Evolutionary conservation across 2,888 invertebrate species (phyloP).

Genomic region (Lochmaea crataegi): DNA sequence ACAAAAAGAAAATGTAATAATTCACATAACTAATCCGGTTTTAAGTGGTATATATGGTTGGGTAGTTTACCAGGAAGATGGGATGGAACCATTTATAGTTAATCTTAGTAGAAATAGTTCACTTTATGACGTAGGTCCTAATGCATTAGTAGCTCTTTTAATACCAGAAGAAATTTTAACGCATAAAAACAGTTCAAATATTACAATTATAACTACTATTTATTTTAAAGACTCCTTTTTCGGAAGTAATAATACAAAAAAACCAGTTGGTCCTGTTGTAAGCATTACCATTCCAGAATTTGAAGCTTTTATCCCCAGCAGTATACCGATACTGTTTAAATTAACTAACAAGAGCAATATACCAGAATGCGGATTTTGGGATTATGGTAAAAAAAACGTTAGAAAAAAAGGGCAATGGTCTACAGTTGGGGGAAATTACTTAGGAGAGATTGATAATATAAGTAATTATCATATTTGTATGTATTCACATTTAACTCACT

Average conservation of each 20-base stretch:
- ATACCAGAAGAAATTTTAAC: constrained; percentile 55
- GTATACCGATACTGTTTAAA: constrained; percentile 69
- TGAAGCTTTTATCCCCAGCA: constrained; percentile 67
- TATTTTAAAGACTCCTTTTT: constrained; percentile 59
- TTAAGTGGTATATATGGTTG: constrained; percentile 68
- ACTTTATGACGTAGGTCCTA: constrained; percentile 56
- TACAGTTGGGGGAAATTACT: constrained; percentile 67
- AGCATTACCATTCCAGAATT: constrained; percentile 72
- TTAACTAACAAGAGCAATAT: constrained; percentile 56
- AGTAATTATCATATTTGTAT: constrained; percentile 67
- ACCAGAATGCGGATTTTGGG: constrained; percentile 69
- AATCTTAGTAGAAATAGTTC: constrained; percentile 66
- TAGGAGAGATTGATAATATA: constrained; percentile 57
- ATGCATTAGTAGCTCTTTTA: constrained; percentile 55
- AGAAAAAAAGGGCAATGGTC: constrained; percentile 68
- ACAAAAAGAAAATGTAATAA: constrained; percentile 62
- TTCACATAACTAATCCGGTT: constrained; percentile 68
- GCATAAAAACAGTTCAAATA: constrained; percentile 40
- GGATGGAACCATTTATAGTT: constrained; percentile 58
- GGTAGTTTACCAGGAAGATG: constrained; percentile 58
- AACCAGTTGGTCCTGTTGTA: constrained; percentile 64
- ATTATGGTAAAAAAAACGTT: constrained; percentile 62
- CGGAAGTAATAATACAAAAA: constrained; percentile 46
- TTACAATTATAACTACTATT: constrained; percentile 54
- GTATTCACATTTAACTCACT: constrained; percentile 71